Evolutionary conservation across 2,797 vertebrate genomes (phyloP), one percentile per base, ranked within the genome.

Genomic region (Heterohyrax brucei): DNA sequence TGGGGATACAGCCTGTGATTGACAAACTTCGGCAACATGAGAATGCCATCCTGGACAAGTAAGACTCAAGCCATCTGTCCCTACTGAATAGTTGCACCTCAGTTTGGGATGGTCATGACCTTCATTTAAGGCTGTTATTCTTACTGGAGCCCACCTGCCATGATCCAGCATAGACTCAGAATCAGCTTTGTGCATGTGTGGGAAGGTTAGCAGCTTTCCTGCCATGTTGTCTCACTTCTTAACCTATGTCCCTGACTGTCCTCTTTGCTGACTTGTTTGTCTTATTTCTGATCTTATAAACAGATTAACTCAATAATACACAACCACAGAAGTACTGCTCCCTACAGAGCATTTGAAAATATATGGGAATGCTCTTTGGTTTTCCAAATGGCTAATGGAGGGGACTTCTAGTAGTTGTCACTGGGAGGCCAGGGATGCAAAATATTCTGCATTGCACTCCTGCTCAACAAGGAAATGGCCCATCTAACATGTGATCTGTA

Each of bases 1-100:
- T 99, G 97, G 99, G 99, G 95, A 99, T 99, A 97, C 99, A 99
- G 88, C 99, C 99, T 0, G 99, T 99, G 94, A 99, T 99, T 76
- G 99, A 99, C 97, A 99, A 99, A 95, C 99, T 99, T 91, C 97
- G 99, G 97, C 99, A 98, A 96, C 99, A 99, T 0, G 99, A 99
- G 97, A 99, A 99, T 61, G 99, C 99, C 95, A 99, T 99, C 39
- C 98, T 99, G 95, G 99, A 99, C 96, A 99, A 99, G 99, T 99
- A 98, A 98, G 97, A 7, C 53, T 64, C n/a, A n/a, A 3, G 21
- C 12, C 4, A 1, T 44, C 28, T 12, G 0, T 77, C 50, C n/a
- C 61, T 4, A 4, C 6, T 4, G 13, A 83, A 26, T 48, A 73
- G n/a, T 0, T 39, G 39, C 39, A 6, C 26, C 68, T 86, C 10